Evolutionary conservation across 2,888 invertebrate genomes (phyloP), one percentile per base, ranked within the genome.

Genomic region (Philhelius pedissequus): DNA sequence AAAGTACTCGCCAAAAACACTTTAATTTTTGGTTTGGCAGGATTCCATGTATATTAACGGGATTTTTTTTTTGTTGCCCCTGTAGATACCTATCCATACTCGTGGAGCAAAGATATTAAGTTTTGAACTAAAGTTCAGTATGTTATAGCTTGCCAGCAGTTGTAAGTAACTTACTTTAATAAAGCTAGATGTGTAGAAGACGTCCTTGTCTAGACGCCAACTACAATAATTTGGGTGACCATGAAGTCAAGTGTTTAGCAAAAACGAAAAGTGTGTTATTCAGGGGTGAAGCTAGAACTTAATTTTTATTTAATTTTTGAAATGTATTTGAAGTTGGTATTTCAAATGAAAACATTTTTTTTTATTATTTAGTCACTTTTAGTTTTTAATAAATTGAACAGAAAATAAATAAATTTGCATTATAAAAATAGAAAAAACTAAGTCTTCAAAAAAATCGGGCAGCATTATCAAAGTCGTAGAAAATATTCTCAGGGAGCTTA

Each of bases 1-100:
- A 70, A 64, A 56, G 69, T 74, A 50, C 74, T 71, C 69, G 79
- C 83, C 74, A 83, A 79, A 74, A 74, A 48, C 73, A 50, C 74
- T 74, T 83, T 60, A 52, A 60, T 64, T 58, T 79, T 20, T 11
- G 22, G 35, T 56, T 79, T 83, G 83, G 83, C 83, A 64, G 22
- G 13, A 48, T 48, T 40, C 40, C 40, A 45, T 45, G 2, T 11
- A 11, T 22, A 20, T 1, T 11, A 13, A 50, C 18, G 18, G 5
- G 11, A n/a, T n/a, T n/a, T n/a, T 48, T 38, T 18, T 35, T 64
- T 45, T 38, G 18, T 45, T 54, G 22, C 9, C 5, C 25, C 1
- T n/a, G 18, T 11, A 2, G 15, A 4, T 20, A 11, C 45, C 18
- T 45, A 8, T 3, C 3, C 0, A 2, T n/a, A 4, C 52, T 8